Percentiles rank a stretch among this genome's conserved stretches.
Evolutionary conservation across 1,140 invertebrate species (phyloP).

Genomic region (Globodera rostochiensis): DNA sequence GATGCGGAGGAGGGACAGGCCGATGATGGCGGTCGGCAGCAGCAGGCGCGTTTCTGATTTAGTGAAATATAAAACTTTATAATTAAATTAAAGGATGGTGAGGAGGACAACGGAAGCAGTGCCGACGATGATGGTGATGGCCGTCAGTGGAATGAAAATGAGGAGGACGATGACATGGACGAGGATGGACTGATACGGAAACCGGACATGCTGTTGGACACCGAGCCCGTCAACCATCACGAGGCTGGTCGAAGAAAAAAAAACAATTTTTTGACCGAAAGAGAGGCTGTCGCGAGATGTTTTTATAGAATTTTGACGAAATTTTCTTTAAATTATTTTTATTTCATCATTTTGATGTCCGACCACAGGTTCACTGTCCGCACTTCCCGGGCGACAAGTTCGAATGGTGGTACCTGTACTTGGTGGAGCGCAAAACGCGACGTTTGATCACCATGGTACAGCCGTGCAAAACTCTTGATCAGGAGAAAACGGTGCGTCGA

Average conservation of each 20-base stretch:
- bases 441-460: conserved; percentile 86
- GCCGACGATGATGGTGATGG: conserved; percentile 15
- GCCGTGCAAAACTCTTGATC: conserved; percentile 75
- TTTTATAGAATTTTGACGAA: too few relatives aligned
- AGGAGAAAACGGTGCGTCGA: conserved; percentile 67
- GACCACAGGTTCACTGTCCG: conserved; percentile 81
- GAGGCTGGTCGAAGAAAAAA: conserved; percentile 58
- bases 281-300: too few relatives aligned
- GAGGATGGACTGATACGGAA: conserved; percentile 46
- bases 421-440: conserved; percentile 87
- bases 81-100: not conserved
- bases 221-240: conserved; percentile 76
- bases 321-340: too few relatives aligned
- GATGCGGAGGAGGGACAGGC: not conserved
- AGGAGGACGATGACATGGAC: conserved; percentile 47
- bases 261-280: not conserved
- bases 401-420: conserved; percentile 99
- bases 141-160: conserved; percentile 28
- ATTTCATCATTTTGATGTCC: too few relatives aligned
- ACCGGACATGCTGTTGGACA: conserved; percentile 67
- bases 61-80: not conserved
- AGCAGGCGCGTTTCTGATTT: not conserved
- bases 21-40: conserved; percentile 18
- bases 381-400: conserved; percentile 94
- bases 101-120: conserved; percentile 38